Evolutionary conservation across 2,113 vertebrate genomes (phyloP).

Genomic region (Ursus arctos): DNA sequence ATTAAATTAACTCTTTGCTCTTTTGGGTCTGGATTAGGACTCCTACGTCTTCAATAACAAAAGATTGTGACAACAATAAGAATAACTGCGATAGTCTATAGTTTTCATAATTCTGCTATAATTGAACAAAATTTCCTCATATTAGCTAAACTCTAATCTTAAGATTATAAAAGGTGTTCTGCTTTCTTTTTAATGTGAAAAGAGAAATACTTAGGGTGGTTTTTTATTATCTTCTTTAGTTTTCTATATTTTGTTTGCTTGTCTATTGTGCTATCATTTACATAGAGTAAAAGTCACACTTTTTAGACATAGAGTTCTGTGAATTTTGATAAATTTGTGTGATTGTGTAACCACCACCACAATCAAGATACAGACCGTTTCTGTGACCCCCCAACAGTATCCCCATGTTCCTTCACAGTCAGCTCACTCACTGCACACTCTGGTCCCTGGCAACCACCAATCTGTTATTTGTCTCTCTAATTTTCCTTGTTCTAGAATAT

Average conservation of each 20-base stretch:
- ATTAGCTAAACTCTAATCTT: background rate
- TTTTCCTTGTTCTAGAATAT: background rate
- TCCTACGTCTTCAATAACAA: background rate
- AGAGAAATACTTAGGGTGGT: background rate
- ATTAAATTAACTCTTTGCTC: background rate
- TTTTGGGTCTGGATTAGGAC: background rate
- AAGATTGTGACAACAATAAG: background rate
- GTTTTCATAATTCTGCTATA: background rate
- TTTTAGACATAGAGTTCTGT: background rate
- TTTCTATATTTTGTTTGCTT: constrained; percentile 6
- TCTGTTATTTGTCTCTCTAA: background rate
- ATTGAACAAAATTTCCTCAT: constrained; percentile 4
- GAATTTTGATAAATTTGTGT: background rate
- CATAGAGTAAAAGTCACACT: background rate
- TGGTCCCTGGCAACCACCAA: background rate
- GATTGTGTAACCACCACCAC: background rate
- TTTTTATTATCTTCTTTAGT: background rate
- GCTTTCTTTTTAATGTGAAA: constrained; percentile 12
- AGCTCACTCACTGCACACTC: background rate
- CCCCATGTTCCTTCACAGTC: no score
- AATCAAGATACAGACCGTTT: background rate
- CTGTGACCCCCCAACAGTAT: background rate
- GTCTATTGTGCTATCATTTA: background rate
- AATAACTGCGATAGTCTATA: background rate
- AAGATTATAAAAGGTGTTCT: background rate